These are phyloP conservation scores for Globia sparganii DNA, from an alignment of 2,888 invertebrate genomes.

Conservation along the genomic window DNA sequence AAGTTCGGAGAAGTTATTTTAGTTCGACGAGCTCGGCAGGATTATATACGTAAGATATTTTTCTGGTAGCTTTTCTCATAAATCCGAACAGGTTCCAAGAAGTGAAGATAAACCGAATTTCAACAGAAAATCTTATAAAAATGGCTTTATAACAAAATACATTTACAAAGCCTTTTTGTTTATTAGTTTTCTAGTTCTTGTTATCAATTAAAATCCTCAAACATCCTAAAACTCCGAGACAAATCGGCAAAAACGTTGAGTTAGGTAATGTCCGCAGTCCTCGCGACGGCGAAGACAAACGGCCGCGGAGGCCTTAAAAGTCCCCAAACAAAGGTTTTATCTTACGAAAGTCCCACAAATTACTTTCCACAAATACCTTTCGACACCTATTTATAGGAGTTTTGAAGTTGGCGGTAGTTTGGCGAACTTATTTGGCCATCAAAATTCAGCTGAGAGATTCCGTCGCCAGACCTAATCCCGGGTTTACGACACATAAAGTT, in stretches of 20 bases:
- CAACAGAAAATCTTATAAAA: not conserved
- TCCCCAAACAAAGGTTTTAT: conserved; percentile 55
- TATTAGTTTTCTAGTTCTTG: conserved; percentile 27
- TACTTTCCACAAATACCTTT: conserved; percentile 57
- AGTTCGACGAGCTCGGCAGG: not conserved
- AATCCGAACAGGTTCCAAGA: not conserved
- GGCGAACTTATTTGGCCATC: conserved; percentile 53
- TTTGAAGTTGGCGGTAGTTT: conserved; percentile 51
- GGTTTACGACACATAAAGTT: conserved; percentile 65
- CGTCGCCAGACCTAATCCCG: conserved; percentile 57
- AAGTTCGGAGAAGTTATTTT: conserved; percentile 18
- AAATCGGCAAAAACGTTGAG: conserved; percentile 32
- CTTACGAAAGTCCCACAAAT: conserved; percentile 54
- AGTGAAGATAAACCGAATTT: conserved; percentile 3
- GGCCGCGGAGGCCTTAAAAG: conserved; percentile 22
- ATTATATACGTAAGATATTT: conserved; percentile 20
- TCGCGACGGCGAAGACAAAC: conserved; percentile 23
- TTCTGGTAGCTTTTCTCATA: conserved; percentile 1
- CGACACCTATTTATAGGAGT: conserved; percentile 63
- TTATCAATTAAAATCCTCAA: conserved; percentile 38
- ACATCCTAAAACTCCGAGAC: conserved; percentile 15
- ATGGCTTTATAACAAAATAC: not conserved
- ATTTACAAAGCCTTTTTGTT: conserved; percentile 25
- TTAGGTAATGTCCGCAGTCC: conserved; percentile 18
- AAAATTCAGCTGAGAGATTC: conserved; percentile 47